Conservation (phyloP, 2,113 vertebrate species). For the Chloroceryle aenea region DNA sequence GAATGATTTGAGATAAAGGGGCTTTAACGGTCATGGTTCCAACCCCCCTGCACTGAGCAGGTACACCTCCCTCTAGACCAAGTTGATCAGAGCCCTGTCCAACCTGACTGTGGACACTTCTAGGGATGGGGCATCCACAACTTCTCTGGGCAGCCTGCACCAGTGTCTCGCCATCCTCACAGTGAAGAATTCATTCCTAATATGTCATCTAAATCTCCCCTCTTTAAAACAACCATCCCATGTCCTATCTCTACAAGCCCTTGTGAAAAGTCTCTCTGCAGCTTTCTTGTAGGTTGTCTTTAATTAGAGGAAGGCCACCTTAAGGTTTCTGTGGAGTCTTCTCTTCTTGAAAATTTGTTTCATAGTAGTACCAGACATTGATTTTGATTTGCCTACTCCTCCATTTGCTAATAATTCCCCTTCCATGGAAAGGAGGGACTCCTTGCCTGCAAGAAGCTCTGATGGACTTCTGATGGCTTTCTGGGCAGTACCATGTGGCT, state of each 20-base stretch:
- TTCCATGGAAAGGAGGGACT: background rate
- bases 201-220: background rate
- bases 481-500: background rate
- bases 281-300: background rate
- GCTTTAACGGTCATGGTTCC: too few species aligned
- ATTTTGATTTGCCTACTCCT: background rate
- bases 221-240: background rate
- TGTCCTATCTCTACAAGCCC: background rate
- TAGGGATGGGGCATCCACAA: background rate
- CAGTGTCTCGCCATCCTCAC: background rate
- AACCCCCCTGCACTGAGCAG: too few species aligned
- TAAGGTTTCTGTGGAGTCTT: background rate
- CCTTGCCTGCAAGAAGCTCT: background rate
- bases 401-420: background rate
- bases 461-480: background rate
- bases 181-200: background rate
- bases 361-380: accelerated
- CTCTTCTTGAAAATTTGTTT: background rate
- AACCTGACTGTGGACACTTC: background rate
- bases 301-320: background rate
- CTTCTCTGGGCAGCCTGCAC: background rate
- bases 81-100: too few species aligned
- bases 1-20: too few species aligned
- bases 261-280: background rate
- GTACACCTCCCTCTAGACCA: too few species aligned